Percentiles rank a stretch among this genome's conserved stretches.
Evolutionary conservation across 2,888 invertebrate species (phyloP).

Genomic region (Ophion slaviceki): DNA sequence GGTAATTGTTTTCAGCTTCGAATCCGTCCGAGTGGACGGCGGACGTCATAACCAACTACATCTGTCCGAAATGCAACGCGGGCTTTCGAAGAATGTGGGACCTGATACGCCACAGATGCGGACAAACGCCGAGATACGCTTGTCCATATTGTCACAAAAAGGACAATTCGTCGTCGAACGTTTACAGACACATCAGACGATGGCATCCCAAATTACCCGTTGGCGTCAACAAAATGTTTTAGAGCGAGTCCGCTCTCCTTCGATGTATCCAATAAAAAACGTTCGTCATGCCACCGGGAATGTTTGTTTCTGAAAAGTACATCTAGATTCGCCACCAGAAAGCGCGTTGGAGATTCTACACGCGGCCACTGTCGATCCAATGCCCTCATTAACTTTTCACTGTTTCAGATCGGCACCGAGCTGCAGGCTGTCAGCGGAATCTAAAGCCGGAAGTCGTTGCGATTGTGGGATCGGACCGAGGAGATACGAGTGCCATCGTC

Average conservation of each 20-base stretch:
- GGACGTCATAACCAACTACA: constrained; percentile 72
- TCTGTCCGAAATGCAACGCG: constrained; percentile 79
- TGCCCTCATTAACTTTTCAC: neutral
- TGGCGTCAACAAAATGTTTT: constrained; percentile 79
- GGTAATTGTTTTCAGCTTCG: constrained; percentile 72
- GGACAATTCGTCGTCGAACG: constrained; percentile 82
- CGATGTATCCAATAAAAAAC: constrained; percentile 60
- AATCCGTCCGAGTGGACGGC: constrained; percentile 70
- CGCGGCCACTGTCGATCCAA: neutral
- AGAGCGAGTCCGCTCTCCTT: constrained; percentile 32
- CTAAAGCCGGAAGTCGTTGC: neutral
- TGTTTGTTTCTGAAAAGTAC: neutral
- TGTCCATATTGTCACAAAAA: constrained; percentile 83
- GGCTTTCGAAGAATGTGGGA: constrained; percentile 81
- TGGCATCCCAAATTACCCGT: constrained; percentile 80
- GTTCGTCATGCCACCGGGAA: neutral
- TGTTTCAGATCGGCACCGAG: neutral
- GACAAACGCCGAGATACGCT: constrained; percentile 81
- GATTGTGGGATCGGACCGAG: neutral
- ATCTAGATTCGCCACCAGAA: neutral
- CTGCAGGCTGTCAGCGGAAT: neutral
- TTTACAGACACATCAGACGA: constrained; percentile 81
- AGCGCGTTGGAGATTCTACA: neutral
- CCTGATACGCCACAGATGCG: constrained; percentile 82
- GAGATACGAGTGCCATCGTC: too few relatives aligned